Evolutionary conservation across 2,797 vertebrate species (phyloP).

Genomic region (Lagorchestes hirsutus): DNA sequence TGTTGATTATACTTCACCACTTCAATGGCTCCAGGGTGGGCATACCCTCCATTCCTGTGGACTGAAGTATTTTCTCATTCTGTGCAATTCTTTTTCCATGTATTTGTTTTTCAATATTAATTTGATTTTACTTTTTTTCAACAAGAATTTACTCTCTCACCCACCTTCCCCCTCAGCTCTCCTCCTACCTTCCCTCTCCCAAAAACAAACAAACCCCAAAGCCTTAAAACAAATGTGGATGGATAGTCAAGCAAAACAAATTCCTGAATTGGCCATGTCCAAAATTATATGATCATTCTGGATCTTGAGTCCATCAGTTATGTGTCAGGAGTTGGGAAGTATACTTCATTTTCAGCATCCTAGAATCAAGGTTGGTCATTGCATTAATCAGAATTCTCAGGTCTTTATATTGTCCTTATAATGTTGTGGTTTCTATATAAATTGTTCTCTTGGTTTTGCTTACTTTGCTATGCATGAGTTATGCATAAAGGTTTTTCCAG

Average conservation of each 20-base stretch:
- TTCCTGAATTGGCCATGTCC: not conserved
- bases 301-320: not conserved
- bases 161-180: not conserved
- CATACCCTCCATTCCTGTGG: not conserved
- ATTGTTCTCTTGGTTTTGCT: not conserved
- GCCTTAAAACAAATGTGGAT: not conserved
- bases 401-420: not conserved
- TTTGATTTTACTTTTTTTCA: not conserved
- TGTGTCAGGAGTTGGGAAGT: not conserved
- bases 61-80: not conserved
- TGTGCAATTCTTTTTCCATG: not conserved
- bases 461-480: not conserved
- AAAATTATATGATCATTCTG: not conserved
- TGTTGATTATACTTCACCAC: not conserved
- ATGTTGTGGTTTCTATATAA: not conserved
- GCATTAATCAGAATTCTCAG: not conserved
- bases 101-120: not conserved
- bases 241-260: not conserved
- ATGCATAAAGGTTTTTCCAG: not conserved
- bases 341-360: not conserved
- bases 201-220: not conserved
- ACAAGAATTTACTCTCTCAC: not conserved
- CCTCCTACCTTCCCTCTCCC: not conserved
- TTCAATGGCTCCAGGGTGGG: not conserved
- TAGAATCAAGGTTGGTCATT: not conserved